phyloP scores from a whole-genome alignment of 1,140 invertebrate species.

The Riptortus pedestris region DNA sequence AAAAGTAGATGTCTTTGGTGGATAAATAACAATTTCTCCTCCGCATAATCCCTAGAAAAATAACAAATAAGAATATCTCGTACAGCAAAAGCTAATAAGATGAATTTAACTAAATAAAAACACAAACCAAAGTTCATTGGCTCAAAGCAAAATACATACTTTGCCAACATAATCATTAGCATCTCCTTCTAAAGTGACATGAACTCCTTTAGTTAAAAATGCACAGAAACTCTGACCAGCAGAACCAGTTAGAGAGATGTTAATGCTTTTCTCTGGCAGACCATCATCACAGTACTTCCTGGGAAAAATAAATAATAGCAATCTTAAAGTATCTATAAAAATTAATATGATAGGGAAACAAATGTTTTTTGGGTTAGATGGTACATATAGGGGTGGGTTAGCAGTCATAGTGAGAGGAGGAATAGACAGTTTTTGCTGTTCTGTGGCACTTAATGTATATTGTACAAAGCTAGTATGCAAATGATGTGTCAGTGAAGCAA shows the following conservation, averaged over 20 bases:
- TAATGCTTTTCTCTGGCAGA: constrained; percentile 72
- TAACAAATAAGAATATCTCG: too few species aligned
- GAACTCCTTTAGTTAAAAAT: constrained; percentile 85
- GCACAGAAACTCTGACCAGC: constrained; percentile 98
- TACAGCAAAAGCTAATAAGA: not conserved
- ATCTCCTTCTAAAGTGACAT: constrained; percentile 88
- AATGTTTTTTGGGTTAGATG: too few species aligned
- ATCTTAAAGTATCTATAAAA: too few species aligned
- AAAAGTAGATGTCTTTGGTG: constrained; percentile 71
- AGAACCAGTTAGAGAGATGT: constrained; percentile 81
- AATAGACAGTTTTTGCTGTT: too few species aligned
- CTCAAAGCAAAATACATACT: too few species aligned
- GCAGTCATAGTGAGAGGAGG: too few species aligned
- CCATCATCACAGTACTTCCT: constrained; percentile 84
- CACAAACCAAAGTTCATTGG: not conserved
- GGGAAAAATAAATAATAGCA: constrained; percentile 30
- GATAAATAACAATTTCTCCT: constrained; percentile 88
- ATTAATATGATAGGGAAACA: too few species aligned
- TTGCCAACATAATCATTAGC: constrained; percentile 98
- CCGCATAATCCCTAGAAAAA: constrained; percentile 75
- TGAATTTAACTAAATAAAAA: not conserved
- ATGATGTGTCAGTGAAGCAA: too few species aligned
- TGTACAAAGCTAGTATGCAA: too few species aligned
- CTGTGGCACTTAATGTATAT: too few species aligned
- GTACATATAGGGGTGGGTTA: too few species aligned